Base-by-base conservation (phyloP, 2,888 invertebrate species). In the Caenorhabditis doughertyi region DNA sequence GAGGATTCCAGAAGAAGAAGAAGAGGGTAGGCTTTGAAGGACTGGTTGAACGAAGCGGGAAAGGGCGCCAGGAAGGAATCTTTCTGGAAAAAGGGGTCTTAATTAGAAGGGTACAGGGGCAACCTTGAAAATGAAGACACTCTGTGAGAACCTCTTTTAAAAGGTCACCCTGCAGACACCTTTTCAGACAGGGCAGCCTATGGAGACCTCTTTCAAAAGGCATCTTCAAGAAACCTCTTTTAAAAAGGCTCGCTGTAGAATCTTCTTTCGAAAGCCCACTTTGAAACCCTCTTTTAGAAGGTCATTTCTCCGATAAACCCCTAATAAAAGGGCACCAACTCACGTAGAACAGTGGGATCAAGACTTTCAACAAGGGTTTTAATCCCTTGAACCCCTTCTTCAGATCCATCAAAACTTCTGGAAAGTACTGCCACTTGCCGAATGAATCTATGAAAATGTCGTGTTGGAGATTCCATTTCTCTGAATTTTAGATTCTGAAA, bases 291-390 rank as follows among this genome's bases (percentile, higher is more conserved):
- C n/a, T n/a, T n/a, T n/a, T n/a, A n/a, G n/a, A n/a, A n/a, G n/a
- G n/a, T n/a, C n/a, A n/a, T n/a, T n/a, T n/a, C n/a, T n/a, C n/a
- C n/a, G n/a, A n/a, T n/a, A n/a, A n/a, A n/a, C n/a, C n/a, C n/a
- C n/a, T n/a, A n/a, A n/a, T n/a, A n/a, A n/a, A n/a, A n/a, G n/a
- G n/a, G n/a, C n/a, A n/a, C n/a, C n/a, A n/a, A n/a, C n/a, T 56
- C 42, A 73, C 74, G 55, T 5, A 74, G 25, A 32, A 55, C 18
- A 1, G 29, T 13, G 7, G 67, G 32, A 32, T 76, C 76, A 11
- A 68, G 42, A 13, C 23, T 47, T 4, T 47, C 23, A 3, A 76
- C 35, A 3, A 51, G 29, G 2, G 42, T 27, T 18, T 68, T 67
- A 18, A 76, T 25, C 0, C 13, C 11, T 11, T 29, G 25, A 0